Evolutionary conservation across 2,888 invertebrate genomes (phyloP).

Genomic region (Trachelus tabidus): DNA sequence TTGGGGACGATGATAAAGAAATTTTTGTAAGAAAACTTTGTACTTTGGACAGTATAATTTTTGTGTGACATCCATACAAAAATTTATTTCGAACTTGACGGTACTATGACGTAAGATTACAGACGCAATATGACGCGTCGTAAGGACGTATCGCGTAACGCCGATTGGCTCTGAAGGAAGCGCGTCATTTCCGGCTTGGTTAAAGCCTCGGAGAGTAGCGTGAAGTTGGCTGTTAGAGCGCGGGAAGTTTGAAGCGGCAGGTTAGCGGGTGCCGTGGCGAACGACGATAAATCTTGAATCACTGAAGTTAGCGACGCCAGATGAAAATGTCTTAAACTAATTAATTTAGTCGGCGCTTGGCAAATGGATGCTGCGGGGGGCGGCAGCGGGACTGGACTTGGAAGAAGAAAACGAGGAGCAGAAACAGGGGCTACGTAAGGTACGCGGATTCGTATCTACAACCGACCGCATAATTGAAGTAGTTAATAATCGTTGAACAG

Average conservation of each 20-base stretch:
- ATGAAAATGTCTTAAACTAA: conserved; percentile 6
- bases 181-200: not conserved
- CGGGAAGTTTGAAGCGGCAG: conserved; percentile 1
- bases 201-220: not conserved
- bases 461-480: conserved; percentile 5
- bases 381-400: not conserved
- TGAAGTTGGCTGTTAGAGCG: not conserved
- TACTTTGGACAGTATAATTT: too few species aligned
- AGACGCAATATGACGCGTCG: not conserved
- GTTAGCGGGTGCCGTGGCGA: not conserved
- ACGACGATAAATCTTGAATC: conserved; percentile 2
- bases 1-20: too few species aligned
- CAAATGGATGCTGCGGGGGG: not conserved
- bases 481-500: not conserved
- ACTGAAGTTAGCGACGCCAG: not conserved
- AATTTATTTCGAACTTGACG: too few species aligned
- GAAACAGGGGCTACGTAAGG: not conserved
- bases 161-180: not conserved
- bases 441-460: not conserved
- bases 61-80: not conserved
- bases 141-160: not conserved
- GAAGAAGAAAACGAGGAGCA: not conserved
- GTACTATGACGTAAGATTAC: not conserved
- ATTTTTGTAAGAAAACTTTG: too few species aligned
- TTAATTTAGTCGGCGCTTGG: conserved; percentile 1